These are phyloP conservation scores for Ypsolopha sequella DNA, from an alignment of 2,888 invertebrate species.

Conservation along the genomic window DNA sequence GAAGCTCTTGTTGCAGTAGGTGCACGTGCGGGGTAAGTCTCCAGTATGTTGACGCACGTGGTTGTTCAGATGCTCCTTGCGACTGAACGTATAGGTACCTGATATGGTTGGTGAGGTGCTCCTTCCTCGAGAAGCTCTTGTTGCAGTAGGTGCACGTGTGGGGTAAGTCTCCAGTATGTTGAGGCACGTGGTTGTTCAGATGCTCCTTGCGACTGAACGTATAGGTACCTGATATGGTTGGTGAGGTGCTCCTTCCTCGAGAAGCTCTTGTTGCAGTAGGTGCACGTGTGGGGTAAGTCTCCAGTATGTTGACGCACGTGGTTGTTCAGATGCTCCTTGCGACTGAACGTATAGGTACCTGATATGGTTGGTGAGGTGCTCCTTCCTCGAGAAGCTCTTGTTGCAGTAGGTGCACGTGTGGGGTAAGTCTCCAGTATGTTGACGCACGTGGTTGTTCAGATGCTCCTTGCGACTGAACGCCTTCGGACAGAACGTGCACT, in stretches of 20 bases:
- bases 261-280: conserved; percentile 78
- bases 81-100: conserved; percentile 75
- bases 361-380: conserved; percentile 83
- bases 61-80: conserved; percentile 74
- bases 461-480: conserved; percentile 84
- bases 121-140: conserved; percentile 79
- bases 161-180: conserved; percentile 77
- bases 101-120: conserved; percentile 89
- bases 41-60: conserved; percentile 78
- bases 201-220: conserved; percentile 84
- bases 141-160: conserved; percentile 79
- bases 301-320: conserved; percentile 83
- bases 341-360: conserved; percentile 70
- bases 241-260: conserved; percentile 84
- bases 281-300: conserved; percentile 78
- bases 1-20: no score
- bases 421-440: conserved; percentile 77
- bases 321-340: conserved; percentile 90
- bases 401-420: conserved; percentile 75
- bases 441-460: conserved; percentile 87
- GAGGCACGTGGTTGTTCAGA: conserved; percentile 87
- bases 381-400: conserved; percentile 77
- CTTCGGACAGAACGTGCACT: conserved; percentile 72
- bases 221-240: conserved; percentile 74
- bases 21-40: conserved; percentile 79